Conservation (phyloP, 2,797 vertebrate species). For the Scomberomorus guttatus region DNA sequence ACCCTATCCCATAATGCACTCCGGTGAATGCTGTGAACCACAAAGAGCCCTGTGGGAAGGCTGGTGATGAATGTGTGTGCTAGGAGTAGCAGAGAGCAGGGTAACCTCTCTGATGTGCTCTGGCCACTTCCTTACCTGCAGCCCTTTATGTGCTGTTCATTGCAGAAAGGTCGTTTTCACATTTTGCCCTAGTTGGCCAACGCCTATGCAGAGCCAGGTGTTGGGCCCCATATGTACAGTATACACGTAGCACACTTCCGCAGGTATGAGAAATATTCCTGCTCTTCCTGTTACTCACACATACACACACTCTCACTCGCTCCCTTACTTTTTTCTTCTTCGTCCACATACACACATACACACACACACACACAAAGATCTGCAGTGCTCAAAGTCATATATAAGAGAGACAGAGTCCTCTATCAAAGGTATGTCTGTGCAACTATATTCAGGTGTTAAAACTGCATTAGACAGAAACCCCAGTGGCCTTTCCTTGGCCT, state of each 20-base stretch:
- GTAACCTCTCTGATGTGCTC: slow-evolving; percentile 67
- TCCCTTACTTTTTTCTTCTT: slow-evolving; percentile 17
- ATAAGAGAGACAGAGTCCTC: slow-evolving; percentile 31
- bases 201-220: slow-evolving; percentile 33
- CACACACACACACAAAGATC: slow-evolving; percentile 39
- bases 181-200: slow-evolving; percentile 53
- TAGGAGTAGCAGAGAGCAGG: slow-evolving; percentile 52
- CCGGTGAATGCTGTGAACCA: slow-evolving; percentile 51
- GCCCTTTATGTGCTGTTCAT: slow-evolving; percentile 55
- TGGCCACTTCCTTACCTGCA: slow-evolving; percentile 62
- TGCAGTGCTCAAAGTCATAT: slow-evolving; percentile 55
- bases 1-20: slow-evolving; percentile 59
- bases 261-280: slow-evolving; percentile 1
- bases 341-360: slow-evolving; percentile 11
- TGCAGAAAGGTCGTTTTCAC: slow-evolving; percentile 62
- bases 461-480: slow-evolving; percentile 68
- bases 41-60: slow-evolving; percentile 65
- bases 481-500: slow-evolving; percentile 67
- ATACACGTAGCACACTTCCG: not conserved
- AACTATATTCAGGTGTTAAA: slow-evolving; percentile 71
- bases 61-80: slow-evolving; percentile 77
- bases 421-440: slow-evolving; percentile 48
- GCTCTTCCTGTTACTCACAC: slow-evolving; percentile 6
- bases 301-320: slow-evolving; percentile 6
- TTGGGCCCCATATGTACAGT: slow-evolving; percentile 19